phyloP scores from a whole-genome alignment of 2,113 vertebrate species.

The Hippocampus abdominalis region DNA sequence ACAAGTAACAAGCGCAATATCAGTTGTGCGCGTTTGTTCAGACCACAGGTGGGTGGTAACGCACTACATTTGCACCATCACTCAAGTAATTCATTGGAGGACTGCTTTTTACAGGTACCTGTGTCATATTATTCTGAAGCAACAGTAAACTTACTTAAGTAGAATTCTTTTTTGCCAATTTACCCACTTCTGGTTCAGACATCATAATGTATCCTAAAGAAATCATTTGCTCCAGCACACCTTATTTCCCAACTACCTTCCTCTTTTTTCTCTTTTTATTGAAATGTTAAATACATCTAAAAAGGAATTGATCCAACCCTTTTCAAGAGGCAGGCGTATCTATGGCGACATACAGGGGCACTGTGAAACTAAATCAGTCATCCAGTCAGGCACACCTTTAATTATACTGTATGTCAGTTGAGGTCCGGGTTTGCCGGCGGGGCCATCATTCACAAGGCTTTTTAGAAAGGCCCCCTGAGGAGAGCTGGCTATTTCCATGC shows the following conservation, averaged over 20 bases:
- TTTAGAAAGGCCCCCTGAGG: conserved; percentile 27
- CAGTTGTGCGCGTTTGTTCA: neutral
- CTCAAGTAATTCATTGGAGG: no score
- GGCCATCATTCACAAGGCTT: conserved; percentile 31
- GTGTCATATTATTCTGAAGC: no score
- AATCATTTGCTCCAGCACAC: conserved; percentile 13
- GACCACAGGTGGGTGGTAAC: no score
- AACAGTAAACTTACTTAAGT: no score
- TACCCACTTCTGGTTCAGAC: conserved; percentile 6
- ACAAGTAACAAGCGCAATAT: conserved; percentile 3
- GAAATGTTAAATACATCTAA: conserved; percentile 72
- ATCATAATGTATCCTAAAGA: conserved; percentile 7
- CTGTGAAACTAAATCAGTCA: conserved; percentile 51
- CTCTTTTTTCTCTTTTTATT: conserved; percentile 32
- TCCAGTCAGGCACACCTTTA: conserved; percentile 41
- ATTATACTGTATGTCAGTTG: conserved; percentile 49
- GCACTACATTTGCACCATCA: no score
- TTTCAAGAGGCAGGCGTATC: no score
- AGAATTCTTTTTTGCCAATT: no score
- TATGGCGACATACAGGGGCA: no score
- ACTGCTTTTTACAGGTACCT: no score
- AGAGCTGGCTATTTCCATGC: conserved; percentile 4
- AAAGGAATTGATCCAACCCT: conserved; percentile 54
- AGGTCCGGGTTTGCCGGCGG: conserved; percentile 21
- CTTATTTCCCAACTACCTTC: conserved; percentile 57